Percentiles rank a stretch among this genome's conserved stretches.
Evolutionary conservation across 2,888 invertebrate genomes (phyloP).

Genomic region (Phalera bucephala): DNA sequence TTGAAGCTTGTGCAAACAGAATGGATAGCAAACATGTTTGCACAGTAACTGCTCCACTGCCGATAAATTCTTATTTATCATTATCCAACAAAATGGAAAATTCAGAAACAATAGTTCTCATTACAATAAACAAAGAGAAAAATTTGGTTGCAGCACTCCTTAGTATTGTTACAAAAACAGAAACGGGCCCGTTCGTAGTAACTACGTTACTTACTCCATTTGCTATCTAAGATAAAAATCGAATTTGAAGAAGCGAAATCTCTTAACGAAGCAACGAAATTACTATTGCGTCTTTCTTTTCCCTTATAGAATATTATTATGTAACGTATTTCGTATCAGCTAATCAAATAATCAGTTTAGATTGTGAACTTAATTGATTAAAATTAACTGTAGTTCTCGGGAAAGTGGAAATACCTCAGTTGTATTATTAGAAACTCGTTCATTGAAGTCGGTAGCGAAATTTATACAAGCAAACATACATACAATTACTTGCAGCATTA

Average conservation of each 20-base stretch:
- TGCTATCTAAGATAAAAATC: no score
- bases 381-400: no score
- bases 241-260: no score
- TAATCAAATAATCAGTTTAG: no score
- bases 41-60: slow-evolving; percentile 3
- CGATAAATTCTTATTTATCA: slow-evolving; percentile 20
- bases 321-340: no score
- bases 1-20: slow-evolving; percentile 20
- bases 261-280: no score
- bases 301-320: no score
- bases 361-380: no score
- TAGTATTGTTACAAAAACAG: not conserved
- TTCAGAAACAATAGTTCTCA: slow-evolving; percentile 19
- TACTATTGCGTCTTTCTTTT: no score
- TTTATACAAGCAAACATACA: not conserved
- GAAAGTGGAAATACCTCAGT: no score
- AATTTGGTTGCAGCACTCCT: not conserved
- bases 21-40: slow-evolving; percentile 21
- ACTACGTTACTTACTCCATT: no score
- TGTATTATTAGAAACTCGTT: not conserved
- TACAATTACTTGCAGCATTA: not conserved
- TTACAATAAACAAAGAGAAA: slow-evolving; percentile 9
- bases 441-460: not conserved
- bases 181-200: no score
- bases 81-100: slow-evolving; percentile 20